A percentile compares a stretch with the other conserved stretches of the same genome.
Evolutionary conservation across 2,888 invertebrate species (phyloP).

Genomic region (Notocelia uddmanniana): DNA sequence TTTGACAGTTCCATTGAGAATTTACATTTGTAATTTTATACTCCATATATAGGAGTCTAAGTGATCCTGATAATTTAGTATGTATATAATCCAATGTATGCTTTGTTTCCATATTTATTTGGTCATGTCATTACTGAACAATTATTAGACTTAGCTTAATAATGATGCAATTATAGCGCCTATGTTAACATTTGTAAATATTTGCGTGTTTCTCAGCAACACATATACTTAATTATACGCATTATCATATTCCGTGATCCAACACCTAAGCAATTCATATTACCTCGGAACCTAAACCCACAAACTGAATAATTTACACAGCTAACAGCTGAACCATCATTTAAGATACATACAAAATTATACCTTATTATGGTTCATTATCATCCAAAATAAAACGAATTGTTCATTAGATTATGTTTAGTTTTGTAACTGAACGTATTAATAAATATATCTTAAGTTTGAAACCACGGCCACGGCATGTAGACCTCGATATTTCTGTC

Average conservation of each 20-base stretch:
- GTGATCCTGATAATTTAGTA: too few species aligned
- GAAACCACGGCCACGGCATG: background rate
- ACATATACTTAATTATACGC: slow-evolving; percentile 15
- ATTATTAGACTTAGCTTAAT: background rate
- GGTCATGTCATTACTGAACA: background rate
- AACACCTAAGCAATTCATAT: slow-evolving; percentile 25
- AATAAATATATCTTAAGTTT: background rate
- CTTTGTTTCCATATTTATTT: background rate
- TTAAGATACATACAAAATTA: background rate
- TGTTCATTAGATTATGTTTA: background rate
- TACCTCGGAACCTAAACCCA: slow-evolving; percentile 29
- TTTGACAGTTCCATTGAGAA: too few species aligned
- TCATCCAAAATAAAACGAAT: background rate
- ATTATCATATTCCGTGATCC: slow-evolving; percentile 30
- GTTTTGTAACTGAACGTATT: background rate
- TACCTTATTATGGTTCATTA: background rate
- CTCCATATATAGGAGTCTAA: too few species aligned
- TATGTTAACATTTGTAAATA: background rate
- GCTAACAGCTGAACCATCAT: background rate
- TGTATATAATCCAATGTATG: background rate
- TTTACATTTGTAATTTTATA: too few species aligned
- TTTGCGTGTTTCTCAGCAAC: slow-evolving; percentile 11
- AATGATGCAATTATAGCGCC: background rate
- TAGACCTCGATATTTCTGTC: background rate
- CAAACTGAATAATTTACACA: slow-evolving; percentile 15